Evolutionary conservation across 2,113 vertebrate genomes (phyloP).

Genomic region (Leiothrix lutea): DNA sequence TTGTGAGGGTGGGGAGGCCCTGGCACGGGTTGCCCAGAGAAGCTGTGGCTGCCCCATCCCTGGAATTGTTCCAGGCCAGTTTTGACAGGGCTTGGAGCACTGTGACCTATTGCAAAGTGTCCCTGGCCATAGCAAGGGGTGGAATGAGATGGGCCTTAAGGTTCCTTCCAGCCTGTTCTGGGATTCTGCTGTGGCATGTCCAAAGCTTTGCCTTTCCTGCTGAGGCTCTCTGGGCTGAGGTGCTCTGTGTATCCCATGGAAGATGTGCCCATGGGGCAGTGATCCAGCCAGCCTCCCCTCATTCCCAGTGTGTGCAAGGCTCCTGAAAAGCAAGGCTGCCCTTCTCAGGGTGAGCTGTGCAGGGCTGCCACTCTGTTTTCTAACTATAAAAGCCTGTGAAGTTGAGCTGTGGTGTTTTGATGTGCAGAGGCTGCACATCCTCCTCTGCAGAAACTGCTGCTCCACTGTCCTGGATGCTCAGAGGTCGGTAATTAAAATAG

Average conservation of each 20-base stretch:
- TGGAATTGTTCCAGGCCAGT: not conserved
- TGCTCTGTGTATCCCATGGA: not conserved
- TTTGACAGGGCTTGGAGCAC: accelerated
- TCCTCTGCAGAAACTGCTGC: not conserved
- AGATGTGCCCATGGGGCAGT: not conserved
- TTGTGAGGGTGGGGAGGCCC: accelerated
- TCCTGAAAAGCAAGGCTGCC: not conserved
- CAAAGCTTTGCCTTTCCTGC: not conserved
- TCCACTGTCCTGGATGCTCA: not conserved
- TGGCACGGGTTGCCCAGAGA: not conserved
- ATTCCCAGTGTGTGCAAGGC: not conserved
- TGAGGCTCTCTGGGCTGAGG: not conserved
- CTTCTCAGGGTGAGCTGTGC: not conserved
- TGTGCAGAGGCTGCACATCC: not conserved
- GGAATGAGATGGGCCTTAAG: not conserved
- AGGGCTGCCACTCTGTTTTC: not conserved
- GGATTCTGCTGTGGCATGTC: accelerated
- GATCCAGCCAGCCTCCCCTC: not conserved
- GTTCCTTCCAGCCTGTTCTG: not conserved
- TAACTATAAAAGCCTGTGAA: accelerated
- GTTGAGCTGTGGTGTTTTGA: accelerated
- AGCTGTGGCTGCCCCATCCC: not conserved
- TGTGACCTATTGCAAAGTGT: not conserved
- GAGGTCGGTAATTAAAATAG: not conserved
- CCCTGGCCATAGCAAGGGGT: not conserved